Base-by-base conservation (phyloP, 2,888 invertebrate genomes). In the Cryptocheilus praepositus region DNA sequence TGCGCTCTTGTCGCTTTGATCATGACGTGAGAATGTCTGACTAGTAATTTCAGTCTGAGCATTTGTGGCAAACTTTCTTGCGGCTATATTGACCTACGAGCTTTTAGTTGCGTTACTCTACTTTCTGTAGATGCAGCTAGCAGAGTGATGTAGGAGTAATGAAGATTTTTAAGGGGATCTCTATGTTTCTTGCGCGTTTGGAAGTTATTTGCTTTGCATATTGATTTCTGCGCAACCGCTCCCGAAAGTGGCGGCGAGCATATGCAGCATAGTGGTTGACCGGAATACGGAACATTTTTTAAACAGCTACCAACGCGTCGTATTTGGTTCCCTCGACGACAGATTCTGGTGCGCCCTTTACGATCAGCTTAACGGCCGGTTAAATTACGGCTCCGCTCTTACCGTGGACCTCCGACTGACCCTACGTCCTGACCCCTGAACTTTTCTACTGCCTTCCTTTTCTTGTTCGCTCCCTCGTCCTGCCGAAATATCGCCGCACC, bases 281-380 rank as follows among this genome's bases (percentile, higher is more conserved):
- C 36, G 11, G 36, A 36, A 11, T 11, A 1, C 3, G 11, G 7
- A 1, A 11, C 25, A 5, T 53, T 53, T 13, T 19, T 43, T 36
- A 46, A 28, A 15, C 25, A 3, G 59, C 49, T 59, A 62, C 58
- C 62, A 67, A 62, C 43, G 11, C 51, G 11, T 25, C 43, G 21
- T 43, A 43, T 43, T 22, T 21, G 54, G 53, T 54, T 51, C 18
- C 44, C 25, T 46, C 66, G 71, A 64, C 72, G 76, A 74, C 76
- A 78, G 76, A 81, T 78, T 78, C 76, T 75, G 74, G 72, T 72
- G 79, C 73, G 72, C 73, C 76, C 73, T 83, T 84, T 83, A 82
- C 83, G 80, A 83, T 78, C 81, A 76, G 71, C 81, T 81, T 81
- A 82, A 83, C 82, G 76, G 78, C 76, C 81, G 73, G 80, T 79